Conservation (phyloP, 2,888 invertebrate species). For the Drosophila neonasuta region DNA sequence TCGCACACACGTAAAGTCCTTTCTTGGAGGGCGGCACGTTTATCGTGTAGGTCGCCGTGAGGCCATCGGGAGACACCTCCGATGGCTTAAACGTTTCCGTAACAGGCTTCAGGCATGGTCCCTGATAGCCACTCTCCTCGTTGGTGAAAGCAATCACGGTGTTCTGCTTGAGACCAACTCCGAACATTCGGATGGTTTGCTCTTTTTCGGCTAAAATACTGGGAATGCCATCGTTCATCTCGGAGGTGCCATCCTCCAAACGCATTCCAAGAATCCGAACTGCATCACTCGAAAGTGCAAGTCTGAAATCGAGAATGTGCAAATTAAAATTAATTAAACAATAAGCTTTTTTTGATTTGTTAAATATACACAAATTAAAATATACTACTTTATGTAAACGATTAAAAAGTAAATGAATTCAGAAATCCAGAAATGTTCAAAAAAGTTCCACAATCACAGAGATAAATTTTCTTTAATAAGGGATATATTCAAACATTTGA, state of each 20-base stretch:
- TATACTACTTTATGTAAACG: too few species aligned
- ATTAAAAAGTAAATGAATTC: too few species aligned
- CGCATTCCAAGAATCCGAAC: conserved; percentile 59
- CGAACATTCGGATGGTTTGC: conserved; percentile 88
- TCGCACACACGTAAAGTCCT: conserved; percentile 84
- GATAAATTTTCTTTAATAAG: too few species aligned
- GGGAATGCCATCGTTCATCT: conserved; percentile 84
- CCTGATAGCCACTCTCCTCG: conserved; percentile 83
- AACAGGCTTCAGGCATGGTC: conserved; percentile 83
- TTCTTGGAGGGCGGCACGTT: conserved; percentile 83
- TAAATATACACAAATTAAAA: neutral
- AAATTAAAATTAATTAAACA: conserved; percentile 2
- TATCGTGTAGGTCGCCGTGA: conserved; percentile 84
- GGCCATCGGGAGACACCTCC: conserved; percentile 79
- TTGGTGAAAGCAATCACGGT: conserved; percentile 89
- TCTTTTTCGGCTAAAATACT: conserved; percentile 85
- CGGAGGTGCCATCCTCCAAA: conserved; percentile 47
- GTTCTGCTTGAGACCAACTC: conserved; percentile 86
- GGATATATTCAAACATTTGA: too few species aligned
- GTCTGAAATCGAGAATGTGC: conserved; percentile 4
- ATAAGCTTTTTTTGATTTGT: neutral
- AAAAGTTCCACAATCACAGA: too few species aligned
- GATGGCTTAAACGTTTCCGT: conserved; percentile 77
- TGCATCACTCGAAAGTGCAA: neutral
- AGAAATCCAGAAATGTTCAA: too few species aligned